Evolutionary conservation across 35 echinoderm and acorn worm species (phyloP).

Genomic region (Heliocidaris erythrogramma): DNA sequence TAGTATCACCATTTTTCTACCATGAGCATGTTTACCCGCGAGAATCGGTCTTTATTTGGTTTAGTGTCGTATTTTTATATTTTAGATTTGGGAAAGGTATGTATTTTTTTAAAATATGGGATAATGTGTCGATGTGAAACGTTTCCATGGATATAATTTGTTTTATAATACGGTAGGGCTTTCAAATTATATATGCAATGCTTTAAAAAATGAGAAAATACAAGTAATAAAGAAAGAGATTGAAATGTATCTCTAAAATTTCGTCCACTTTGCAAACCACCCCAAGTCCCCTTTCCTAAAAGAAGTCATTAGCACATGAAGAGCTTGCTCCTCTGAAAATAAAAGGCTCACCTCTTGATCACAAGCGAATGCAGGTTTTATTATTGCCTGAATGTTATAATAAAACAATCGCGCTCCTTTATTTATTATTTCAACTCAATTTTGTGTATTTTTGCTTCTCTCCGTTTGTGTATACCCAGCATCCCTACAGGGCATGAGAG

Average conservation of each 20-base stretch:
- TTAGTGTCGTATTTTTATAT: no score
- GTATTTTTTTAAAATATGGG: no score
- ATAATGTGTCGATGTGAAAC: no score
- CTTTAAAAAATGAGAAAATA: neutral
- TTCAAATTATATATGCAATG: no score
- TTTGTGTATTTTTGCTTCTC: conserved; percentile 38
- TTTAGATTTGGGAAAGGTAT: no score
- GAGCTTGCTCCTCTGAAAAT: neutral
- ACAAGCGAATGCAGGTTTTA: neutral
- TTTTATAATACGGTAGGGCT: no score
- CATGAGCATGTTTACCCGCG: no score
- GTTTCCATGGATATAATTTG: no score
- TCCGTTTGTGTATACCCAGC: conserved; percentile 28
- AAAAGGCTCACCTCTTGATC: neutral
- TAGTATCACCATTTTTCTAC: no score
- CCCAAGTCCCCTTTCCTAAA: neutral
- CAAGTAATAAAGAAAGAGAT: neutral
- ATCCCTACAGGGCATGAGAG: conserved; percentile 12
- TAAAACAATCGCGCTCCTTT: conserved; percentile 15
- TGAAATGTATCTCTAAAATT: neutral
- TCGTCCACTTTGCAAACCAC: neutral
- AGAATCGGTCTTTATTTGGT: no score
- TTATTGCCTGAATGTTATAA: neutral
- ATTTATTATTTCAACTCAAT: conserved; percentile 30
- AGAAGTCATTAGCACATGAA: neutral